Evolutionary conservation across 2,888 invertebrate species (phyloP).

Genomic region (Antitype chi): DNA sequence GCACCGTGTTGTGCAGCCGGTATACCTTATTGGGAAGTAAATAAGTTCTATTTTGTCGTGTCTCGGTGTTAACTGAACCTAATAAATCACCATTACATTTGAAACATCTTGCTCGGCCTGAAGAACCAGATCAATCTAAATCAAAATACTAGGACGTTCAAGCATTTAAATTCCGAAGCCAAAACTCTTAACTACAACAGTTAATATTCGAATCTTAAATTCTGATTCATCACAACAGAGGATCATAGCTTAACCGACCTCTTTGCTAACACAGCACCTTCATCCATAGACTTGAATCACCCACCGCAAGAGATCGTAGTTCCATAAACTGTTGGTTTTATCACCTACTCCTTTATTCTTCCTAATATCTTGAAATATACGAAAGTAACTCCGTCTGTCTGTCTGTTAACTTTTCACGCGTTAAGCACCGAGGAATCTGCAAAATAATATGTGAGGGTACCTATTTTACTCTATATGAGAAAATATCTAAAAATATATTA

Average conservation of each 20-base stretch:
- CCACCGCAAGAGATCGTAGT: slow-evolving; percentile 42
- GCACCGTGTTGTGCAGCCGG: no score
- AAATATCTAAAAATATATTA: no score
- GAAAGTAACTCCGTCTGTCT: not conserved
- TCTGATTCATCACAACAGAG: slow-evolving; percentile 22
- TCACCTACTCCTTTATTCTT: slow-evolving; percentile 48
- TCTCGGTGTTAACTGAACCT: no score
- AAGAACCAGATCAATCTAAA: not conserved
- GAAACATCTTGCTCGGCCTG: no score
- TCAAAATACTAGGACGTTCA: not conserved
- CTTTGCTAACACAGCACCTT: slow-evolving; percentile 34
- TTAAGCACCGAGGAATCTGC: not conserved
- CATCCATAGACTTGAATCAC: slow-evolving; percentile 49
- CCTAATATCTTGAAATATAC: not conserved
- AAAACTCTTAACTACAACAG: slow-evolving; percentile 10
- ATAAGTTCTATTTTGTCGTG: no score
- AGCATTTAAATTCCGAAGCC: slow-evolving; percentile 22
- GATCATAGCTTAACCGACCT: slow-evolving; percentile 18
- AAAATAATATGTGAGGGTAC: no score
- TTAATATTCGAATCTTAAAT: slow-evolving; percentile 49
- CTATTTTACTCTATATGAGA: no score
- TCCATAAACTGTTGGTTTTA: slow-evolving; percentile 59
- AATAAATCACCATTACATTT: not conserved
- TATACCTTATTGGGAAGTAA: no score
- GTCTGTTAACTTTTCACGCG: not conserved